A percentile compares a stretch with the other conserved stretches of the same genome.
Conservation (phyloP, 2,888 invertebrate genomes). For the Dryobota labecula region DNA sequence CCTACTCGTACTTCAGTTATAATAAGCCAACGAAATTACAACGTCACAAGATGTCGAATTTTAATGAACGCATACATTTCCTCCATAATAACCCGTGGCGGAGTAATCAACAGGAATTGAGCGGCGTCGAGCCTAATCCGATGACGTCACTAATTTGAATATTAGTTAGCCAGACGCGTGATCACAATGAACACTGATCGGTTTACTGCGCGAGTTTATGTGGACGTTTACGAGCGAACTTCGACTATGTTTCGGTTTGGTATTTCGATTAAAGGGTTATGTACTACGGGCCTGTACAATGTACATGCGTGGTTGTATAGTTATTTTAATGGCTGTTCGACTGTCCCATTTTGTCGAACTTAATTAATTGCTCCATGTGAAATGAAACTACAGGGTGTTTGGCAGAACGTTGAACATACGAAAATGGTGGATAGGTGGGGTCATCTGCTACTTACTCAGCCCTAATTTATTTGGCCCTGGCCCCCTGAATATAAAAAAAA, state of each 20-base stretch:
- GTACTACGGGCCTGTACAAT: slow-evolving; percentile 35
- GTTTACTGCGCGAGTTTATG: slow-evolving; percentile 61
- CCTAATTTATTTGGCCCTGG: too few relatives aligned
- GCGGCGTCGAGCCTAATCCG: slow-evolving; percentile 68
- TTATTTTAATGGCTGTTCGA: slow-evolving; percentile 35
- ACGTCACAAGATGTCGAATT: slow-evolving; percentile 55
- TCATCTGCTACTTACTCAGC: too few relatives aligned
- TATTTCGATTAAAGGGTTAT: slow-evolving; percentile 65
- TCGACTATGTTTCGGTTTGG: slow-evolving; percentile 65
- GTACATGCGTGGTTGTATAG: slow-evolving; percentile 20
- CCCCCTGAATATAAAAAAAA: too few relatives aligned
- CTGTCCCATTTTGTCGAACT: slow-evolving; percentile 11
- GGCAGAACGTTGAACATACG: too few relatives aligned
- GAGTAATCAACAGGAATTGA: slow-evolving; percentile 72
- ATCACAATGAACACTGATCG: slow-evolving; percentile 67
- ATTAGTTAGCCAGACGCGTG: slow-evolving; percentile 69
- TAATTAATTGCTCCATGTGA: slow-evolving; percentile 14
- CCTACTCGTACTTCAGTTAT: slow-evolving; percentile 14
- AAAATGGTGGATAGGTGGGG: too few relatives aligned
- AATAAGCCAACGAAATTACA: slow-evolving; percentile 26
- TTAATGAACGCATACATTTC: slow-evolving; percentile 45
- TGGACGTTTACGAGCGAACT: slow-evolving; percentile 72
- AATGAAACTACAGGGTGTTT: too few relatives aligned
- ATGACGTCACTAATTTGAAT: slow-evolving; percentile 77
- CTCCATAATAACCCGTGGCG: slow-evolving; percentile 43